These are phyloP conservation scores for Merodon equestris DNA, from an alignment of 2,888 invertebrate species.

Conservation along the genomic window DNA sequence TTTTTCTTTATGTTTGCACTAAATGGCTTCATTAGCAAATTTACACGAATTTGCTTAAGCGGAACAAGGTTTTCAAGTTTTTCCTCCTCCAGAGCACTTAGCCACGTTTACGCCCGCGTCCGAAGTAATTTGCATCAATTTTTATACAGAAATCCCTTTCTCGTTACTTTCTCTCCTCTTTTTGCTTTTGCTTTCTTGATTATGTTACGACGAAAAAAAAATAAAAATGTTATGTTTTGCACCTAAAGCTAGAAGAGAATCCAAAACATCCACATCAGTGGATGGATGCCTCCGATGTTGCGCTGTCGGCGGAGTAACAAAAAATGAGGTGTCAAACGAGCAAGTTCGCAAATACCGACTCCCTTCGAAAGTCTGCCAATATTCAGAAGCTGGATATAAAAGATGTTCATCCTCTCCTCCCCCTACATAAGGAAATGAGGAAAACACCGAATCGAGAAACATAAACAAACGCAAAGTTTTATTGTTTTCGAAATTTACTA, in stretches of 20 bases:
- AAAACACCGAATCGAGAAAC: conserved; percentile 12
- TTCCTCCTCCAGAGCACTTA: conserved; percentile 33
- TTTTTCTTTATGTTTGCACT: conserved; percentile 9
- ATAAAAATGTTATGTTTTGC: background rate
- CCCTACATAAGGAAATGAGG: background rate
- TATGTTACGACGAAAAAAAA: background rate
- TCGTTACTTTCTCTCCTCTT: background rate
- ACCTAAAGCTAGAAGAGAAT: conserved; percentile 6
- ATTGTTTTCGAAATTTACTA: conserved; percentile 67
- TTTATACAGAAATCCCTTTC: background rate
- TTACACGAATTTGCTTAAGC: conserved; percentile 64
- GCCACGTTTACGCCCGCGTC: conserved; percentile 6
- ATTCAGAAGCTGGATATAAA: conserved; percentile 46
- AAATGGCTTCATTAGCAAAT: conserved; percentile 68
- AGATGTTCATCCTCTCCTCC: conserved; percentile 54
- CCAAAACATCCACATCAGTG: conserved; percentile 38
- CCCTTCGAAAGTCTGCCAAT: conserved; percentile 34
- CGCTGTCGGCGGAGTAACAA: conserved; percentile 16
- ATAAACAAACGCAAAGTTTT: conserved; percentile 65
- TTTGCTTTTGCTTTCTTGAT: background rate
- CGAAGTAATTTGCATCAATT: background rate
- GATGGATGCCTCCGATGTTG: background rate
- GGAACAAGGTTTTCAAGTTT: conserved; percentile 39
- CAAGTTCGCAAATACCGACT: conserved; percentile 30
- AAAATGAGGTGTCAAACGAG: conserved; percentile 63